Evolutionary conservation across 2,797 vertebrate genomes (phyloP), one percentile per base, ranked within the genome.

Genomic region (Bovichtus variegatus): DNA sequence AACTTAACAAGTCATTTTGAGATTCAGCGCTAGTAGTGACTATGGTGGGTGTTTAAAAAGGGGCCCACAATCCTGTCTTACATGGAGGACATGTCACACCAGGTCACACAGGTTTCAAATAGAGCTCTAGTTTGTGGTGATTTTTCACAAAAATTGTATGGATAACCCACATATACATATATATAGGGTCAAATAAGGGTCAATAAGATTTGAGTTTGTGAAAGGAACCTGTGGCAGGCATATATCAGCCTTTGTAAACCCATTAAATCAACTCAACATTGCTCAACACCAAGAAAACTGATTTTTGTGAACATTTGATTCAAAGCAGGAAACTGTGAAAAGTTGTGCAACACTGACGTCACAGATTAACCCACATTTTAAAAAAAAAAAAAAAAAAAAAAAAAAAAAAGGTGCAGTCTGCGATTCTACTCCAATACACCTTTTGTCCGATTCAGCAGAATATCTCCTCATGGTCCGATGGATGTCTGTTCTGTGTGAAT

Each of bases 101-200:
- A 18, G 13, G 34, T 66, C 43, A 66, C 57, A 27, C 15, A 34
- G 25, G 19, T 59, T 74, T 62, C 9, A 65, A 69, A 19, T 44
- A 55, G 15, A 63, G 19, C 21, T 70, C 38, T 65, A 40, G 53
- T 83, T 70, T 78, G 8, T 57, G 36, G 55, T 54, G 15, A 3
- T 62, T 76, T 50, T n/a, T 61, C 67, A 65, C 31, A n/a, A 10
- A 63, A 25, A 38, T 49, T 27, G 11, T 68, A 0, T 47, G 25
- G 18, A 47, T 38, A 23, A 62, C 31, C 15, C 34, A 38, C 1
- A 12, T 10, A 29, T 3, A 7, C 34, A 38, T 1, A 12, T 10
- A 29, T 3, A 7, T 27, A 9, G 41, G 23, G 25, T 62, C 23
- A 67, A 55, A 50, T 19, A 19, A 50, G 55, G 44, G 67, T 64